phyloP scores from a whole-genome alignment of 2,888 invertebrate species.

The Octonoba sinensis region DNA sequence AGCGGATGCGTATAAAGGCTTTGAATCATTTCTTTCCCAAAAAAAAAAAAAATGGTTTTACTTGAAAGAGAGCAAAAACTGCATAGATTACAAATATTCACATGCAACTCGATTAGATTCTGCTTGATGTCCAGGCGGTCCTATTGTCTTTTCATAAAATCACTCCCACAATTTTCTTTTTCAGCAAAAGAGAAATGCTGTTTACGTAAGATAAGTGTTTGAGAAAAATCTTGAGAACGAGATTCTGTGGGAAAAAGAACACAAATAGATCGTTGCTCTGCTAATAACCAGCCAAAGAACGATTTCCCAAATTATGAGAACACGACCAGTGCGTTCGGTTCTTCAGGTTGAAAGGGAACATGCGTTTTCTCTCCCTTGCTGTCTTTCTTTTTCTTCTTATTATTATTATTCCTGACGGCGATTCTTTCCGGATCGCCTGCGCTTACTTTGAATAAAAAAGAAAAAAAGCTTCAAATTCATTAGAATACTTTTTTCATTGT shows the following conservation, averaged over 20 bases:
- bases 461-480: too few relatives aligned
- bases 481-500: too few relatives aligned
- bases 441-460: too few relatives aligned
- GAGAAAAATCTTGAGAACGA: slow-evolving; percentile 42
- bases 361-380: not conserved
- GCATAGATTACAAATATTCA: too few relatives aligned
- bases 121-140: not conserved
- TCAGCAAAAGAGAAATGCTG: slow-evolving; percentile 3
- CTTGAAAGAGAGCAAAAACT: too few relatives aligned
- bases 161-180: slow-evolving; percentile 12
- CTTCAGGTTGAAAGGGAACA: slow-evolving; percentile 8
- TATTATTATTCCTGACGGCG: not conserved
- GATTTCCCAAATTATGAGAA: slow-evolving; percentile 43
- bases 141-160: slow-evolving; percentile 16
- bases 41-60: too few relatives aligned
- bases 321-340: slow-evolving; percentile 15
- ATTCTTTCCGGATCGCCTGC: not conserved
- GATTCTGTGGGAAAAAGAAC: slow-evolving; percentile 58
- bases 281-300: slow-evolving; percentile 34
- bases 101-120: too few relatives aligned
- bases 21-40: too few relatives aligned
- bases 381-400: not conserved
- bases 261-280: slow-evolving; percentile 4
- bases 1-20: too few relatives aligned
- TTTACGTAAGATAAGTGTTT: slow-evolving; percentile 19